phyloP scores from a whole-genome alignment of 1,140 invertebrate species.

The Camponotus vicinus region DNA sequence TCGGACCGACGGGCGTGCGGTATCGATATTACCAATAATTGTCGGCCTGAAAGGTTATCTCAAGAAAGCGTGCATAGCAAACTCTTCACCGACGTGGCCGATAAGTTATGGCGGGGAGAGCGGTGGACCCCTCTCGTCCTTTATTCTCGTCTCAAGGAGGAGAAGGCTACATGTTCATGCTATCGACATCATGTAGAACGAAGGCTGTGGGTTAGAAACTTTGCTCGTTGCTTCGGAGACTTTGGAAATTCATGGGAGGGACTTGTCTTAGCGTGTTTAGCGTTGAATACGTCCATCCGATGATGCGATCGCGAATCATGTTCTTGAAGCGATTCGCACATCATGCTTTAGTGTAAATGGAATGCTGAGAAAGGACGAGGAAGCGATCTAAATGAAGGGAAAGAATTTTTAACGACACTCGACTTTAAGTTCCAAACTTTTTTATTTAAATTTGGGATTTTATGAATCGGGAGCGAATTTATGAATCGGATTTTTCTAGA shows the following conservation, averaged over 20 bases:
- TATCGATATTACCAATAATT: conserved; percentile 84
- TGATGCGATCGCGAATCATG: background rate
- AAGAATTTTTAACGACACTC: too few relatives aligned
- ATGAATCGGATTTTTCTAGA: conserved; percentile 1
- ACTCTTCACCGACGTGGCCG: conserved; percentile 75
- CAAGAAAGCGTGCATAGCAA: conserved; percentile 79
- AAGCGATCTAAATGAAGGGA: background rate
- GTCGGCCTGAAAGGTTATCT: conserved; percentile 83
- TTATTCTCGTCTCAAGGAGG: background rate
- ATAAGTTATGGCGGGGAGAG: conserved; percentile 75
- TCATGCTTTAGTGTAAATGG: background rate
- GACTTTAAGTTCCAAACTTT: background rate
- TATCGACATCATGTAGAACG: conserved; percentile 31
- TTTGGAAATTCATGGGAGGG: background rate
- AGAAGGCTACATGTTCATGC: background rate
- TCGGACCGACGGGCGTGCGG: conserved; percentile 75
- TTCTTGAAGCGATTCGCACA: background rate
- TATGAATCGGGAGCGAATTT: background rate
- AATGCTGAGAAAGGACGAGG: background rate
- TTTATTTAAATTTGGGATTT: conserved; percentile 8
- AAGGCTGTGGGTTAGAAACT: background rate
- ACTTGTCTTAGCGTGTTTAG: background rate
- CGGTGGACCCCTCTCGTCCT: conserved; percentile 48
- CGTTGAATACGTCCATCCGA: conserved; percentile 7
- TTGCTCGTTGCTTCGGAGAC: conserved; percentile 1